Base-by-base conservation (phyloP, 1,140 invertebrate species). In the Vanessa atalanta region DNA sequence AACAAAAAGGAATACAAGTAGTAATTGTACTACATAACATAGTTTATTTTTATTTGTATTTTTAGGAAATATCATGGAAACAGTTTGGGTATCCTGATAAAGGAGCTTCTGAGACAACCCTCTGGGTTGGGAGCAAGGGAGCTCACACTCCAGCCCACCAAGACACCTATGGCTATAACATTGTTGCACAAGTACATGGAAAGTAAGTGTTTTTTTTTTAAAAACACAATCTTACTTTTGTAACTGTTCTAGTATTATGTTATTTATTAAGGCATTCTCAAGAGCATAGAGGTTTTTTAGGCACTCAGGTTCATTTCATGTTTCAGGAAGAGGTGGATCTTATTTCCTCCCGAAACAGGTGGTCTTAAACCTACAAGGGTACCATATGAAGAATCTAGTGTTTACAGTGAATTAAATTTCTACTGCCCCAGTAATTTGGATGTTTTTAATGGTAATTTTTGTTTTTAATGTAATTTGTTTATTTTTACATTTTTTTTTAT, bases 331-430 rank as follows among this genome's bases (percentile, higher is more conserved):
- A 93, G 95, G 69, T 99, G 98, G 98, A 90, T 98, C 31, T 90
- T 99, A n/a, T 99, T 98, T 93, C 96, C 97, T 15, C 97, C 97
- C 16, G 93, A 94, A 73, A 94, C 96, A 53, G 94, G 94, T 55
- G 85, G 94, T 73, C 90, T 99, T 72, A 95, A 95, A 80, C 95
- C 97, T 71, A 97, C 97, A 12, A 94, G 98, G 86, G 94, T 99
- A 72, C 98, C 98, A 15, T 99, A 98, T 93, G 98, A 99, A 94
- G 98, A 99, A 88, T 99, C 98, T 0, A 99, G 97, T 93, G 94
- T 99, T 26, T 99, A 98, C 88, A 98, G 97, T 87, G 93, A 95
- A 89, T 93, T 97, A 47, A 97, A 97, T 92, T 96, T 98, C 83
- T 95, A 95, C 88, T 95, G 94, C 88, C 94, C 95, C 66, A 87